Evolutionary conservation across 2,888 invertebrate species (phyloP), one percentile per base, ranked within the genome.

Genomic region (Gymnocheta viridis): DNA sequence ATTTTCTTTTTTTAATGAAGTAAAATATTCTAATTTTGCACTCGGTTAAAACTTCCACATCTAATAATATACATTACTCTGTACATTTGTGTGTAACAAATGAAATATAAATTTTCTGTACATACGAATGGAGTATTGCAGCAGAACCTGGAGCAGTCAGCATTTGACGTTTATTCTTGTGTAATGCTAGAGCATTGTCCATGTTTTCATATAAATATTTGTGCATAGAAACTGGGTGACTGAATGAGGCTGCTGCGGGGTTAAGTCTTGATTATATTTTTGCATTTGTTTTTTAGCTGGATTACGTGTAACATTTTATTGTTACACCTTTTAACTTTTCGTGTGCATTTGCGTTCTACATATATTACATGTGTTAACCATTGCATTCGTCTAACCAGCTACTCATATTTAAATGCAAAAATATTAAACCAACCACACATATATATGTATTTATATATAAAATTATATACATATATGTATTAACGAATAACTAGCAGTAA

Each of bases 251-350:
- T 66, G 56, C n/a, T n/a, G n/a, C n/a, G 51, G 32, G 66, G 60
- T 62, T 70, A 70, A 69, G 44, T 64, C 47, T 64, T 67, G 58
- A 73, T 56, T 64, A 51, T 54, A 58, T 58, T 70, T 22, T 47
- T 67, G 9, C 32, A 4, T 27, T 27, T 17, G 27, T 12, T 70
- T 62, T 62, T 29, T 72, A 47, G 27, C 17, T 60, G 54, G 29
- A 41, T 77, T 54, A 73, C 32, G 32, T 60, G 67, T 60, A 79
- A 77, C 62, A 77, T 73, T 81, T 84, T 69, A 84, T 73, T 77
- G 77, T 78, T 81, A 78, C 77, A 84, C 81, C 84, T 84, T 81
- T 84, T 84, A 84, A 67, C 81, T 67, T 84, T 62, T 47, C 60
- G 60, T 81, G 64, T 64, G 62, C 58, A 81, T 81, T 84, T 69